Conservation (phyloP, 1,140 invertebrate genomes). For the Diprion similis region DNA sequence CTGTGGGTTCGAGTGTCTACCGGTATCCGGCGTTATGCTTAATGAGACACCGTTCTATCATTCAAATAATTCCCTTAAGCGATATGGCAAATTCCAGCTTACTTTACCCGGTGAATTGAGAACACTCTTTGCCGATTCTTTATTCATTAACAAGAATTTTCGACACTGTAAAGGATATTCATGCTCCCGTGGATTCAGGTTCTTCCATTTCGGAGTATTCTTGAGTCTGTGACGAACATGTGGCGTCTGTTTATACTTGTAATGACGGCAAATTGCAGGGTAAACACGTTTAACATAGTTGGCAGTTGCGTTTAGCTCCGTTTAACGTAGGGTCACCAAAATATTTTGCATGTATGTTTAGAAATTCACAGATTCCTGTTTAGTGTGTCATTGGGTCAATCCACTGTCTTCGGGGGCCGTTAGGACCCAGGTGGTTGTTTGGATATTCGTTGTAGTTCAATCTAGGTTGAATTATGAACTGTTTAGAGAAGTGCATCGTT, state of each 20-base stretch:
- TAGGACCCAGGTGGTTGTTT: neutral
- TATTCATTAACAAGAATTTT: too few species aligned
- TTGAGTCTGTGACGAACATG: too few species aligned
- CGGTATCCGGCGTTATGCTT: too few species aligned
- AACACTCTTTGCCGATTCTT: too few species aligned
- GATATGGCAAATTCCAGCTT: too few species aligned
- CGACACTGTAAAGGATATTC: too few species aligned
- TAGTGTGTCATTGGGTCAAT: constrained; percentile 3
- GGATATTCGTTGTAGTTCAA: neutral
- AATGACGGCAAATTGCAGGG: neutral
- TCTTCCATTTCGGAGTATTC: too few species aligned
- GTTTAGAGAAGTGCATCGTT: neutral
- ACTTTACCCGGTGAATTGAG: too few species aligned
- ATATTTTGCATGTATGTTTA: constrained; percentile 4
- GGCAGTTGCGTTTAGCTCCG: constrained; percentile 3
- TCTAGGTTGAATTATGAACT: neutral
- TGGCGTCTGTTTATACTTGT: neutral
- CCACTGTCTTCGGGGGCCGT: neutral
- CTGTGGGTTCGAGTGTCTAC: too few species aligned
- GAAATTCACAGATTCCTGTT: constrained; percentile 1
- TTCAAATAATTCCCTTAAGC: too few species aligned
- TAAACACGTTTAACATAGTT: neutral
- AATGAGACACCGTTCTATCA: too few species aligned
- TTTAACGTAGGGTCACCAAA: constrained; percentile 5
- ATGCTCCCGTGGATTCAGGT: too few species aligned